A percentile compares a stretch with the other conserved stretches of the same genome.
These are phyloP conservation scores for Triplophysa rosa DNA, from an alignment of 2,113 vertebrate species.

Conservation along the genomic window DNA sequence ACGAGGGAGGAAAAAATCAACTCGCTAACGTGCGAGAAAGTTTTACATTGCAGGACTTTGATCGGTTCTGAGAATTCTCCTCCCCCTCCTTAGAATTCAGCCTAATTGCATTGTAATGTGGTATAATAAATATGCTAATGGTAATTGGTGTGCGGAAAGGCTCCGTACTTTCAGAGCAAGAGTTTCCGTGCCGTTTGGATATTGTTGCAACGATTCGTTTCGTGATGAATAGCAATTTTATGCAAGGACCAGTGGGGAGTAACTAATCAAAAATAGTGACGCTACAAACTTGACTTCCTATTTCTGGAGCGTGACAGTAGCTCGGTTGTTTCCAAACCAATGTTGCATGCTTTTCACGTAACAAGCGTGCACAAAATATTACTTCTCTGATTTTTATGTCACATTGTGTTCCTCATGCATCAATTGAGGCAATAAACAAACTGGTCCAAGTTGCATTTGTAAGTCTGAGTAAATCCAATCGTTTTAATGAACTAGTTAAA, in stretches of 20 bases:
- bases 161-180: not conserved
- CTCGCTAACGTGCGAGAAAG: not conserved
- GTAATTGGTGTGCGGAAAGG: conserved; percentile 28
- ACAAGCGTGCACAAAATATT: not conserved
- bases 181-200: conserved; percentile 15
- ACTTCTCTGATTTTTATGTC: not conserved
- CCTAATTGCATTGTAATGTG: conserved; percentile 45
- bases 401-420: not conserved
- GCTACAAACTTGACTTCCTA: not conserved
- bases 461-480: too few relatives aligned
- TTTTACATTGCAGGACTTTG: not conserved
- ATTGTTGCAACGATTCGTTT: conserved; percentile 16
- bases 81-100: conserved; percentile 25
- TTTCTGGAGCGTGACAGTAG: not conserved
- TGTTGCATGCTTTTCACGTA: not conserved
- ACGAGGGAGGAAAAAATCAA: not conserved
- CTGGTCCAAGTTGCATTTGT: too few relatives aligned
- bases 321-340: not conserved
- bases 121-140: conserved; percentile 39
- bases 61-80: conserved; percentile 27
- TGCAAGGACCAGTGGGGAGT: conserved; percentile 8
- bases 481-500: too few relatives aligned
- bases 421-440: not conserved
- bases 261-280: conserved; percentile 4
- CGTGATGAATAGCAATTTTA: conserved; percentile 30